Evolutionary conservation across 53 echinoderm and acorn worm genomes (phyloP).

Genomic region (Temnopleurus reevesii): DNA sequence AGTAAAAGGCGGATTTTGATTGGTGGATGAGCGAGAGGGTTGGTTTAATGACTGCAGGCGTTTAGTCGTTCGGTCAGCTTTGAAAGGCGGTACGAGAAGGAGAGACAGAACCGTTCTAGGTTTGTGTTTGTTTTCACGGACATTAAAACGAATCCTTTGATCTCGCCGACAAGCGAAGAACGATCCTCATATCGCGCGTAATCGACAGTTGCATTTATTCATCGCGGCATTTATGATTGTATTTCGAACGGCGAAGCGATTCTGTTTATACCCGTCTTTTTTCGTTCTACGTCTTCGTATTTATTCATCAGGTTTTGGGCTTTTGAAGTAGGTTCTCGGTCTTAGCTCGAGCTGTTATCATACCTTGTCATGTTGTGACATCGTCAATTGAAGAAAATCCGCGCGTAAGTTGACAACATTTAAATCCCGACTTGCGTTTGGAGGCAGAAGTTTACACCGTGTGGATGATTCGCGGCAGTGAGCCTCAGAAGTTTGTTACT

Average conservation of each 20-base stretch:
- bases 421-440: constrained; percentile 17
- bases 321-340: constrained; percentile 12
- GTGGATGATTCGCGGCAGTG: constrained; percentile 4
- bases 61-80: constrained; percentile 54
- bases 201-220: constrained; percentile 77
- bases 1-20: constrained; percentile 20
- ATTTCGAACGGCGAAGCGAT: constrained; percentile 26
- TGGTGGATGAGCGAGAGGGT: background rate
- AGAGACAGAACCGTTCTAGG: constrained; percentile 46
- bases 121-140: constrained; percentile 97
- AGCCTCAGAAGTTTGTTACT: constrained; percentile 41
- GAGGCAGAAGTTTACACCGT: background rate
- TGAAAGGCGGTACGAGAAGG: constrained; percentile 38
- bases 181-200: constrained; percentile 63
- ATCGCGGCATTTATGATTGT: constrained; percentile 73
- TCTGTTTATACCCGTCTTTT: background rate
- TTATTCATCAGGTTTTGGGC: constrained; percentile 10
- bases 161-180: constrained; percentile 69
- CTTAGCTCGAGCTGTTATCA: background rate
- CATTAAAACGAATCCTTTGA: constrained; percentile 84
- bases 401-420: constrained; percentile 45
- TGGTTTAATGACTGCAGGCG: constrained; percentile 52
- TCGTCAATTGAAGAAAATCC: constrained; percentile 14
- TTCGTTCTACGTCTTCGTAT: background rate
- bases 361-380: background rate